phyloP scores from a whole-genome alignment of 1,140 invertebrate species.

The Atta texana region DNA sequence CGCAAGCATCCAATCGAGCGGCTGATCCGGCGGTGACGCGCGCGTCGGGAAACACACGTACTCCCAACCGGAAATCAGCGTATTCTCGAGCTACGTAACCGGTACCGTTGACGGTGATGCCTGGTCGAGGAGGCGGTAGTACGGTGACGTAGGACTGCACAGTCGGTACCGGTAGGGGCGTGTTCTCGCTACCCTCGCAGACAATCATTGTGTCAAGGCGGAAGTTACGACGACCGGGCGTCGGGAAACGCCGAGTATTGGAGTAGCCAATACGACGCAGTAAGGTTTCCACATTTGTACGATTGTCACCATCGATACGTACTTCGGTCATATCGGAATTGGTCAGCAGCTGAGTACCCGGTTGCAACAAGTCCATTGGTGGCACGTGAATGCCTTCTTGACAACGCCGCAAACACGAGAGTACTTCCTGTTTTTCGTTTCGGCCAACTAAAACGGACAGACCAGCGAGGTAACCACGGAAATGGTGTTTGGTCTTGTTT shows the following conservation, averaged over 20 bases:
- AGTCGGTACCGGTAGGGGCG: slow-evolving; percentile 87
- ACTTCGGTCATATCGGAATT: slow-evolving; percentile 95
- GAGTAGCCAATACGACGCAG: slow-evolving; percentile 96
- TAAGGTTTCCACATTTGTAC: slow-evolving; percentile 95
- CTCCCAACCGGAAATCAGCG: slow-evolving; percentile 93
- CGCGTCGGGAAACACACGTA: slow-evolving; percentile 94
- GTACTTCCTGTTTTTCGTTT: slow-evolving; percentile 92
- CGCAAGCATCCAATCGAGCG: slow-evolving; percentile 94
- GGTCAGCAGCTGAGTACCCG: slow-evolving; percentile 91
- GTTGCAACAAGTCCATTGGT: slow-evolving; percentile 91
- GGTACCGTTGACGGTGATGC: slow-evolving; percentile 93
- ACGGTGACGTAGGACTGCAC: slow-evolving; percentile 95
- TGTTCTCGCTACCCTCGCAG: slow-evolving; percentile 86
- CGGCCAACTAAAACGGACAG: slow-evolving; percentile 93
- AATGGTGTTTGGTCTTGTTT: slow-evolving; percentile 94
- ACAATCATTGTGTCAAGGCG: slow-evolving; percentile 93
- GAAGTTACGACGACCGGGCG: slow-evolving; percentile 95
- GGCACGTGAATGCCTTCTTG: slow-evolving; percentile 93
- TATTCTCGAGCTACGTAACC: slow-evolving; percentile 94
- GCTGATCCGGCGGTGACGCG: slow-evolving; percentile 89
- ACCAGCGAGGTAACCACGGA: slow-evolving; percentile 95
- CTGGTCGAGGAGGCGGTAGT: slow-evolving; percentile 93
- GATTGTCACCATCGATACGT: slow-evolving; percentile 95
- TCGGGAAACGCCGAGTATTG: slow-evolving; percentile 96
- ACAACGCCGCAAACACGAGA: slow-evolving; percentile 94